Evolutionary conservation across 2,797 vertebrate species (phyloP), one percentile per base, ranked within the genome.

Genomic region (Pachyuromys duprasi): DNA sequence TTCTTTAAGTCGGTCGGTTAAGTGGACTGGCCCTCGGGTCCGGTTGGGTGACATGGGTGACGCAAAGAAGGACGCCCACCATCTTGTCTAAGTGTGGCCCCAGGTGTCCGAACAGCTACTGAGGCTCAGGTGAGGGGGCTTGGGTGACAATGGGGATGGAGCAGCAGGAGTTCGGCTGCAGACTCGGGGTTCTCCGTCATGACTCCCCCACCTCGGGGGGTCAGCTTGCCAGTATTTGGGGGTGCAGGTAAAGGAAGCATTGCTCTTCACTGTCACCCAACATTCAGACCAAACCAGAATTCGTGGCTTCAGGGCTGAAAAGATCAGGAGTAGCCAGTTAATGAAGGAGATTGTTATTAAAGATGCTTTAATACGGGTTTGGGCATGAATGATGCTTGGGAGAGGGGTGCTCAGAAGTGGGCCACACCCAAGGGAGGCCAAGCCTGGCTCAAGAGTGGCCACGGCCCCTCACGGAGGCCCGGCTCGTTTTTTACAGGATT

Each of bases 381-480:
- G 5, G 26, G 8, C 28, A 33, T 31, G 20, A 24, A 17, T 36
- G 17, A 13, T 1, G 14, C 13, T 13, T 36, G 45, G n/a, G 69
- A 69, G 49, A 0, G 31, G 24, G 33, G 20, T 0, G 0, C 49
- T 72, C 24, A 28, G 67, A 70, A 39, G 67, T 18, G 55, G 57
- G 8, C 14, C 49, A 86, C n/a, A 57, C 49, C 49, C 65, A 57
- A 45, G 39, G 15, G 65, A 33, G 31, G 31, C 65, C 65, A 33
- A 67, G 65, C 22, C 4, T 42, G 36, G 72, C 12, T 36, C 72
- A 42, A 33, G 67, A 4, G 8, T 36, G 22, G 65, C 14, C 33
- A 55, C 0, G 2, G n/a, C 84, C 45, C 49, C 49, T 55, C 67
- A 5, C 0, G 33, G 36, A 18, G 0, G 33, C 1, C 0, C 0